A percentile compares a stretch with the other conserved stretches of the same genome.
phyloP scores from a whole-genome alignment of 2,888 invertebrate species.

The Pristionchus entomophagus region DNA sequence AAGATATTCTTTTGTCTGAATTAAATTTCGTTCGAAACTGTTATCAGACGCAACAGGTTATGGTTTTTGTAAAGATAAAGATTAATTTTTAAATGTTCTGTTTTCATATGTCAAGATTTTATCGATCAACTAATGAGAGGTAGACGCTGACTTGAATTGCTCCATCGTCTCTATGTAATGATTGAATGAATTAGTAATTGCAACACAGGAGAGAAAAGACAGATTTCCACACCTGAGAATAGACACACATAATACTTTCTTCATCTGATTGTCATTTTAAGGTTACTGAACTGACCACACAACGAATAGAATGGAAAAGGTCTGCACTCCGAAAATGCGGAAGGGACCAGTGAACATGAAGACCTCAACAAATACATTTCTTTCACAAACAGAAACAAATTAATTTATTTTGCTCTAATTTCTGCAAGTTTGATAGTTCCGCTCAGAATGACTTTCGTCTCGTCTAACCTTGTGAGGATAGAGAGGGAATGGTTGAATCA shows the following conservation, averaged over 20 bases:
- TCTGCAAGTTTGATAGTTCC: too few relatives aligned
- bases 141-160: slow-evolving; percentile 1
- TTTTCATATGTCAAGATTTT: too few relatives aligned
- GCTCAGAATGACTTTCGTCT: too few relatives aligned
- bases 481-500: not conserved
- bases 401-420: too few relatives aligned
- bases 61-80: too few relatives aligned
- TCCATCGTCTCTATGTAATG: slow-evolving; percentile 39
- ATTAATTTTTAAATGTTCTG: too few relatives aligned
- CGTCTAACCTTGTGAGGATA: slow-evolving; percentile 9
- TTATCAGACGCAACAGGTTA: too few relatives aligned
- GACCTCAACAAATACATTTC: not conserved
- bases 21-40: too few relatives aligned
- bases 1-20: not conserved
- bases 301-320: not conserved
- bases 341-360: not conserved
- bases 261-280: not conserved
- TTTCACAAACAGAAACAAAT: not conserved
- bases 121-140: too few relatives aligned
- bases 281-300: not conserved
- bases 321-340: not conserved
- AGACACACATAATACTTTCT: too few relatives aligned
- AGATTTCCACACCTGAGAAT: not conserved
- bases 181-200: slow-evolving; percentile 4
- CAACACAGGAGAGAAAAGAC: not conserved